Conservation (phyloP, 2,113 vertebrate genomes). For the Ochotona curzoniae region DNA sequence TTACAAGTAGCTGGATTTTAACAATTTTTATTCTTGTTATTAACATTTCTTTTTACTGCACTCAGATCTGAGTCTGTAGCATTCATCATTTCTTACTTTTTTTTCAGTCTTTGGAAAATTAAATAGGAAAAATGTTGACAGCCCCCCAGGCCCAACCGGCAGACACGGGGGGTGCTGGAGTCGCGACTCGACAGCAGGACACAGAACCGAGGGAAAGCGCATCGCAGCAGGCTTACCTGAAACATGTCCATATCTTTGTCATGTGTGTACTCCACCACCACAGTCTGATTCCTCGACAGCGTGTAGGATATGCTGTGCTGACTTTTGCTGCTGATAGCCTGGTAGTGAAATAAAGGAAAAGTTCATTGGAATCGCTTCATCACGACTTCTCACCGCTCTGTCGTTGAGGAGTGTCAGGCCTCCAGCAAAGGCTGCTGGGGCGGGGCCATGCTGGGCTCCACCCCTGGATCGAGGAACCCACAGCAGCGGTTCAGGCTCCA, state of each 20-base stretch:
- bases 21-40: background rate
- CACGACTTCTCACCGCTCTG: background rate
- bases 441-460: background rate
- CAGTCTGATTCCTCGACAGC: conserved; percentile 96
- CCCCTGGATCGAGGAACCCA: background rate
- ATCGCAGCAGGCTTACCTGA: conserved; percentile 89
- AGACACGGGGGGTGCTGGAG: background rate
- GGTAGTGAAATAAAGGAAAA: conserved; percentile 76
- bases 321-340: conserved; percentile 97
- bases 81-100: background rate
- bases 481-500: background rate
- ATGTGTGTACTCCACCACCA: conserved; percentile 97
- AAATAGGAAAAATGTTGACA: background rate
- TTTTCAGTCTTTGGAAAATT: conserved; percentile 26
- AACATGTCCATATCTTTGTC: conserved; percentile 99
- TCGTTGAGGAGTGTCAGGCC: background rate
- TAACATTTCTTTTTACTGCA: conserved; percentile 49
- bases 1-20: conserved; percentile 35
- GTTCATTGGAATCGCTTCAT: background rate
- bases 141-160: background rate
- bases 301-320: conserved; percentile 99
- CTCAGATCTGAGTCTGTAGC: background rate
- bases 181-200: background rate
- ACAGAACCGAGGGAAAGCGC: background rate
- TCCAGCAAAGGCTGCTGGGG: background rate